Evolutionary conservation across 2,888 invertebrate species (phyloP).

Genomic region (Tachystola acroxantha): DNA sequence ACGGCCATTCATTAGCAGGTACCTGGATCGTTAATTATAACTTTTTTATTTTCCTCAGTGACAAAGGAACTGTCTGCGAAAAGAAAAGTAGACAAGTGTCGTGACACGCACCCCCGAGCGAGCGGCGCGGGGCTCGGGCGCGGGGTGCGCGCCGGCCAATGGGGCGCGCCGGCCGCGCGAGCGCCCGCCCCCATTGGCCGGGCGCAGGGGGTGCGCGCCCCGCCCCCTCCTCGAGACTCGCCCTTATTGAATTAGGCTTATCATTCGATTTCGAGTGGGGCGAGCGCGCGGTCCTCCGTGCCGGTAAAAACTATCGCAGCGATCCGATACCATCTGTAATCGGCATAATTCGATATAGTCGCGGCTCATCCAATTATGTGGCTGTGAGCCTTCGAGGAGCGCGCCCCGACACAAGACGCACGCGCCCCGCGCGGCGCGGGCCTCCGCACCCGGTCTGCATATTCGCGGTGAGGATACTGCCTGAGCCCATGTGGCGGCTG

Average conservation of each 20-base stretch:
- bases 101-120: slow-evolving; percentile 70
- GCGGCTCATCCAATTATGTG: slow-evolving; percentile 72
- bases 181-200: slow-evolving; percentile 54
- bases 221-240: slow-evolving; percentile 74
- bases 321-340: slow-evolving; percentile 72
- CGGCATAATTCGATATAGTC: slow-evolving; percentile 73
- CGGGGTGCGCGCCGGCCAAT: slow-evolving; percentile 44
- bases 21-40: slow-evolving; percentile 78
- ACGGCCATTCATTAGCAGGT: slow-evolving; percentile 64
- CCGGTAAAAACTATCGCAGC: slow-evolving; percentile 60
- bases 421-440: slow-evolving; percentile 54
- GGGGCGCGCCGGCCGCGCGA: slow-evolving; percentile 37
- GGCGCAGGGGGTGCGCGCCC: slow-evolving; percentile 60
- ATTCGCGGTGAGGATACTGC: not conserved
- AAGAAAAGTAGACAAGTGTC: slow-evolving; percentile 79
- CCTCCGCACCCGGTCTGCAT: not conserved
- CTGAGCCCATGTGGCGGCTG: slow-evolving; percentile 60
- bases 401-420: slow-evolving; percentile 42
- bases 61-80: slow-evolving; percentile 78
- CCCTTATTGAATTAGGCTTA: slow-evolving; percentile 89
- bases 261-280: slow-evolving; percentile 81
- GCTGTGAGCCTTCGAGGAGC: slow-evolving; percentile 53
- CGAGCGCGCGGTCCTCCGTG: slow-evolving; percentile 71
- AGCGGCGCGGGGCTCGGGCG: slow-evolving; percentile 32
- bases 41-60: slow-evolving; percentile 78